phyloP scores from a whole-genome alignment of 2,113 vertebrate genomes.

The Epinephelus cyanopodus region DNA sequence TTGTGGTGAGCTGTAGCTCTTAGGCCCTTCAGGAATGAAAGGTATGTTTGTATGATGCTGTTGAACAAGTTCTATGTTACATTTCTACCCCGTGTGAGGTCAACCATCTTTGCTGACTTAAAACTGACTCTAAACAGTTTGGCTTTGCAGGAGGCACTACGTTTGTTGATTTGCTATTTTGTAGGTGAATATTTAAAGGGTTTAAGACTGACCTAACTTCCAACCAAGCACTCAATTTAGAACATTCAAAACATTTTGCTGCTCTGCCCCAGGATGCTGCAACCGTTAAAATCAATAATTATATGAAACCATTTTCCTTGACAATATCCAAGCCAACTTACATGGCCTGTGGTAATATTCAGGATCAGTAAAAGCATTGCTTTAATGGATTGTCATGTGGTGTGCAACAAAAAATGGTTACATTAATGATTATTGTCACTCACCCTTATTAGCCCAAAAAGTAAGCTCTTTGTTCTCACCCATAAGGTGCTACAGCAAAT shows the following conservation, averaged over 20 bases:
- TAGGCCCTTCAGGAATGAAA: slow-evolving; percentile 35
- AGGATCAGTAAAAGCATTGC: not conserved
- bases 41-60: slow-evolving; percentile 32
- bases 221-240: too few species aligned
- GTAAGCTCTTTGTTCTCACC: not conserved
- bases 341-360: not conserved
- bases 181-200: not conserved
- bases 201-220: not conserved
- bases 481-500: not conserved
- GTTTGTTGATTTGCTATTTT: not conserved
- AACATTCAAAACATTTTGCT: not conserved
- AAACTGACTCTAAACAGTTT: slow-evolving; percentile 12
- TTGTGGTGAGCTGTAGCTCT: slow-evolving; percentile 30
- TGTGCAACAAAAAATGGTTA: not conserved
- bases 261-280: not conserved
- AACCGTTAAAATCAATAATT: not conserved
- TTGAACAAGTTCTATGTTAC: slow-evolving; percentile 26
- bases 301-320: not conserved
- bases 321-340: not conserved
- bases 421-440: not conserved
- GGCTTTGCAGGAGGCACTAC: not conserved
- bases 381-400: not conserved
- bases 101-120: not conserved
- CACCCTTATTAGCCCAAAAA: not conserved
- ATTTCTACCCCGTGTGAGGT: slow-evolving; percentile 16